Conservation (phyloP, 2,888 invertebrate species). For the Parasteatoda lunata region DNA sequence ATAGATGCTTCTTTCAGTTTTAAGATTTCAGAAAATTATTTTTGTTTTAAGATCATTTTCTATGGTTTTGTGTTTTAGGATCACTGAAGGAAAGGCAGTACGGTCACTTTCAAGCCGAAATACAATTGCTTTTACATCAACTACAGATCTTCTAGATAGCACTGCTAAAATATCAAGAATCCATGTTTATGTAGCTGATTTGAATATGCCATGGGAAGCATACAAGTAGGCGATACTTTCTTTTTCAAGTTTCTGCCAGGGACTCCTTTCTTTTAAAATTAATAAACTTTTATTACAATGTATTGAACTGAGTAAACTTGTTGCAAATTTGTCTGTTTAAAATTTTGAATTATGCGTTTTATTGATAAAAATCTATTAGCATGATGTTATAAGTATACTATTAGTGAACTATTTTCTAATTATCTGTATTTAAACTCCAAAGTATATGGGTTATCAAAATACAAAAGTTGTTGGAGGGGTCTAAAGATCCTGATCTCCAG, state of each 20-base stretch:
- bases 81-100: constrained; percentile 75
- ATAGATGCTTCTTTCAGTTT: neutral
- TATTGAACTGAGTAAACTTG: too few species aligned
- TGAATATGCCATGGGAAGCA: constrained; percentile 92
- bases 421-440: too few species aligned
- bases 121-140: constrained; percentile 84
- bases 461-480: too few species aligned
- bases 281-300: too few species aligned
- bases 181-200: constrained; percentile 89
- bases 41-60: neutral
- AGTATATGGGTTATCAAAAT: too few species aligned
- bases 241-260: neutral
- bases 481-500: too few species aligned
- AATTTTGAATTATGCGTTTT: too few species aligned
- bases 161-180: constrained; percentile 84
- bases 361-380: too few species aligned
- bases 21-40: neutral
- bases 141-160: constrained; percentile 82
- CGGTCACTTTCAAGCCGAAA: constrained; percentile 87
- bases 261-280: too few species aligned
- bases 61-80: constrained; percentile 39
- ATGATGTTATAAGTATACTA: too few species aligned
- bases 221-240: constrained; percentile 80
- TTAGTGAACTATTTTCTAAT: too few species aligned
- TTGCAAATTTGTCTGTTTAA: too few species aligned